A percentile compares a stretch with the other conserved stretches of the same genome.
Conservation (phyloP, 2,888 invertebrate species). For the Helobdella robusta region DNA sequence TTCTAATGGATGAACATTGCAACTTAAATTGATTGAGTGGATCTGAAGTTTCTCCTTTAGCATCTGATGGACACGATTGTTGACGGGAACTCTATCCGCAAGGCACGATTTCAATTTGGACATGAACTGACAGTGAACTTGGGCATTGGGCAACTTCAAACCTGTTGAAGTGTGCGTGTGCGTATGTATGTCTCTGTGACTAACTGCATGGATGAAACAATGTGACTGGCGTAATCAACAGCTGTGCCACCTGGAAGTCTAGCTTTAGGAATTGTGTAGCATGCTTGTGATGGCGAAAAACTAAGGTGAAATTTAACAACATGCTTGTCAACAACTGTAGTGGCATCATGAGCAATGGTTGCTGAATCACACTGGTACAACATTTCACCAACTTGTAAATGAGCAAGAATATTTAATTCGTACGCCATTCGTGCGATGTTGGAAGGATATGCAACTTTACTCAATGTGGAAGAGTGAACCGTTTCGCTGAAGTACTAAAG, state of each 20-base stretch:
- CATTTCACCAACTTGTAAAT: conserved; percentile 1
- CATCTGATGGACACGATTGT: not conserved
- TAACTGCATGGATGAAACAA: not conserved
- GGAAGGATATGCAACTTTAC: not conserved
- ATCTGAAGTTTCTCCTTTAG: not conserved
- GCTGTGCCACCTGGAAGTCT: not conserved
- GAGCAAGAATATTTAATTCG: not conserved
- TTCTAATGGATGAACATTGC: conserved; percentile 4
- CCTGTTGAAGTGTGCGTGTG: too few relatives aligned
- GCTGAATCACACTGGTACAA: not conserved
- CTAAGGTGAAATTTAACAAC: not conserved
- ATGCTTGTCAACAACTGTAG: not conserved
- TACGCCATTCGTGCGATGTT: not conserved
- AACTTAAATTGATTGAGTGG: not conserved
- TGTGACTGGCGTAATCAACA: not conserved
- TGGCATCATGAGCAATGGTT: not conserved
- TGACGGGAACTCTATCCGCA: not conserved
- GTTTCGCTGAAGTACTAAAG: not conserved
- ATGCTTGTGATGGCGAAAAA: too few relatives aligned
- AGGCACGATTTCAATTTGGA: not conserved
- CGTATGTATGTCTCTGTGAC: too few relatives aligned
- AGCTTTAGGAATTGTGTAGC: too few relatives aligned
- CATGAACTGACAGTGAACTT: not conserved
- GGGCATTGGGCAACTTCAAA: not conserved
- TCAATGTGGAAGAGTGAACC: not conserved